These are phyloP conservation scores for Cataglyphis hispanica DNA, from an alignment of 1,140 invertebrate species.

Conservation along the genomic window DNA sequence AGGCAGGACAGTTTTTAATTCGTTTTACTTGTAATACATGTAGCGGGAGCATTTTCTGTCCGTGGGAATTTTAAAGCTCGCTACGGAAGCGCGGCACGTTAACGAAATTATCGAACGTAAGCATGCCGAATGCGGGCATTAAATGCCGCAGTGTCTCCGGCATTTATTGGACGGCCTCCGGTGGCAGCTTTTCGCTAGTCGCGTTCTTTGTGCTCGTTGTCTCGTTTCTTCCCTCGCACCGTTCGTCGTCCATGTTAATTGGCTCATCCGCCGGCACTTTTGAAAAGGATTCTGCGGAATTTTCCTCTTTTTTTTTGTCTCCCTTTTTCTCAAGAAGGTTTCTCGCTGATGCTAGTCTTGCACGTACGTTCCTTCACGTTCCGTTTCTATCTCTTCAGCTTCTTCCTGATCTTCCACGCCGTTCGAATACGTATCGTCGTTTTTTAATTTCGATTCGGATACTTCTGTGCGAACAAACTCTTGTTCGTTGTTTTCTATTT, in stretches of 20 bases:
- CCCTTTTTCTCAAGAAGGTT: not conserved
- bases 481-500: slow-evolving; percentile 11
- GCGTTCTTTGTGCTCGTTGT: slow-evolving; percentile 19
- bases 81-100: slow-evolving; percentile 55
- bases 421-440: not conserved
- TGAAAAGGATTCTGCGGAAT: slow-evolving; percentile 8
- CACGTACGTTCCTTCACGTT: slow-evolving; percentile 9
- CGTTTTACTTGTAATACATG: slow-evolving; percentile 21
- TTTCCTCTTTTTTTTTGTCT: too few species aligned
- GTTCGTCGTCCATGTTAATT: slow-evolving; percentile 58
- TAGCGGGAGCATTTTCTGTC: not conserved
- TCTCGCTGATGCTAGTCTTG: not conserved
- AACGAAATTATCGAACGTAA: slow-evolving; percentile 70
- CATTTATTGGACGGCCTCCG: slow-evolving; percentile 34
- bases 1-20: slow-evolving; percentile 16
- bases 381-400: not conserved
- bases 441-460: not conserved
- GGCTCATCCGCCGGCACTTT: slow-evolving; percentile 3
- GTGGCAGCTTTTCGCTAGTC: slow-evolving; percentile 45
- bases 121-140: slow-evolving; percentile 62
- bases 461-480: not conserved
- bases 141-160: slow-evolving; percentile 44
- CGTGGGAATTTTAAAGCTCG: slow-evolving; percentile 30
- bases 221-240: slow-evolving; percentile 3
- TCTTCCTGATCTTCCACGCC: not conserved